Conservation (phyloP, 2,113 vertebrate species). For the Thomomys bottae region DNA sequence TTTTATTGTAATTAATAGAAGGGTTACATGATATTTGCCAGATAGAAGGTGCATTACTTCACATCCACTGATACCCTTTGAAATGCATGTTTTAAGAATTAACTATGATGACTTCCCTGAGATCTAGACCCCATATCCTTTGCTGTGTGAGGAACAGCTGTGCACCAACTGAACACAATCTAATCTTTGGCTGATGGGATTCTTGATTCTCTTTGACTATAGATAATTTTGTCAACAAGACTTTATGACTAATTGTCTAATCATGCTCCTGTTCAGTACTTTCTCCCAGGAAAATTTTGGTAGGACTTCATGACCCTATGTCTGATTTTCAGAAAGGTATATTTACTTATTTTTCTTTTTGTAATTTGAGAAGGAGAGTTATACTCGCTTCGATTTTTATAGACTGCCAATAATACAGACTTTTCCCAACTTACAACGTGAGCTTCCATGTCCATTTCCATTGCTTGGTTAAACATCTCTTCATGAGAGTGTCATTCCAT, state of each 20-base stretch:
- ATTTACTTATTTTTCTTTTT: too few relatives aligned
- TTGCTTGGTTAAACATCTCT: not conserved
- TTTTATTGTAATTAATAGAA: too few relatives aligned
- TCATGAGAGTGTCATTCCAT: not conserved
- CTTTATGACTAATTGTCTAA: not conserved
- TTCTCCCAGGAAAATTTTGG: not conserved
- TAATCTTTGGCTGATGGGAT: not conserved
- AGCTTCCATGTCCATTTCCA: not conserved
- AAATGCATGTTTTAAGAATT: slow-evolving; percentile 6
- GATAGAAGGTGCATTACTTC: too few relatives aligned
- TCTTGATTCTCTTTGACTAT: not conserved
- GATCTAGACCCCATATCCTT: not conserved
- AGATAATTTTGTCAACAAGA: not conserved
- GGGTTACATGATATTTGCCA: too few relatives aligned
- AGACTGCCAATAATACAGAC: not conserved
- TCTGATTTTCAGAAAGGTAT: not conserved
- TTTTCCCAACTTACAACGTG: not conserved
- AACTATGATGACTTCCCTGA: not conserved
- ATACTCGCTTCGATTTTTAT: not conserved
- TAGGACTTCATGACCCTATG: not conserved
- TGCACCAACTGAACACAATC: not conserved
- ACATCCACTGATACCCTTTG: too few relatives aligned
- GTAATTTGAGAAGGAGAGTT: too few relatives aligned
- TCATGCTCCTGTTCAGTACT: not conserved
- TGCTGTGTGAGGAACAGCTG: slow-evolving; percentile 12